A percentile compares a stretch with the other conserved stretches of the same genome.
Evolutionary conservation across 2,797 vertebrate species (phyloP).

Genomic region (Taenioides sp.): DNA sequence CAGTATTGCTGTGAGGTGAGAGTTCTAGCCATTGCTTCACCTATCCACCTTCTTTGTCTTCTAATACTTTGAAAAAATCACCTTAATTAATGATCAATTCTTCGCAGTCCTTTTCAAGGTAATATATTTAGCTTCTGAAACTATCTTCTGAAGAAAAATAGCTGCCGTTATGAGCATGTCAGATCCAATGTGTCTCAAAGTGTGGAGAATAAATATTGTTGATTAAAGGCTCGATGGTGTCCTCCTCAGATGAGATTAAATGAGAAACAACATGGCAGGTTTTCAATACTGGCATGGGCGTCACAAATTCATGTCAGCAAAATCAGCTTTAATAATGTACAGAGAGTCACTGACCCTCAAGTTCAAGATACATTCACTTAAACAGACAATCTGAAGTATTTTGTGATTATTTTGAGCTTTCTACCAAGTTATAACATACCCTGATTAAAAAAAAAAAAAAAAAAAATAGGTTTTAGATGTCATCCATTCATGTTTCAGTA

Average conservation of each 20-base stretch:
- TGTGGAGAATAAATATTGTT: neutral
- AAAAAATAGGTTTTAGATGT: too few species aligned
- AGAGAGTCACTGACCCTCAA: neutral
- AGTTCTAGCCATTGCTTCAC: neutral
- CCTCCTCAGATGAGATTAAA: conserved; percentile 1
- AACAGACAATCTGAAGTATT: neutral
- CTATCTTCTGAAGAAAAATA: neutral
- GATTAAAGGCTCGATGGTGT: conserved; percentile 1
- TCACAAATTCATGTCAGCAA: neutral
- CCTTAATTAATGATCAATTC: neutral
- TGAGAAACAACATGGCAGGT: conserved; percentile 1
- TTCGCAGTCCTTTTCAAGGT: neutral
- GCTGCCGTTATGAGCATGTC: neutral
- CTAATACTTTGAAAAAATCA: neutral
- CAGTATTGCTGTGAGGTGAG: neutral
- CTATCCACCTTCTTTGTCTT: neutral
- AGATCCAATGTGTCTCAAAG: neutral
- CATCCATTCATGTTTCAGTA: too few species aligned
- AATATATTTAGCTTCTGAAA: neutral
- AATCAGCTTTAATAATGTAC: neutral
- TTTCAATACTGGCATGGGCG: neutral
- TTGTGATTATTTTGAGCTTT: too few species aligned
- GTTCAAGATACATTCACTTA: neutral
- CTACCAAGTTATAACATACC: too few species aligned
- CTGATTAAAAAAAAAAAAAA: too few species aligned